Evolutionary conservation across 1,140 invertebrate species (phyloP).

Genomic region (Drosophila gunungcola): DNA sequence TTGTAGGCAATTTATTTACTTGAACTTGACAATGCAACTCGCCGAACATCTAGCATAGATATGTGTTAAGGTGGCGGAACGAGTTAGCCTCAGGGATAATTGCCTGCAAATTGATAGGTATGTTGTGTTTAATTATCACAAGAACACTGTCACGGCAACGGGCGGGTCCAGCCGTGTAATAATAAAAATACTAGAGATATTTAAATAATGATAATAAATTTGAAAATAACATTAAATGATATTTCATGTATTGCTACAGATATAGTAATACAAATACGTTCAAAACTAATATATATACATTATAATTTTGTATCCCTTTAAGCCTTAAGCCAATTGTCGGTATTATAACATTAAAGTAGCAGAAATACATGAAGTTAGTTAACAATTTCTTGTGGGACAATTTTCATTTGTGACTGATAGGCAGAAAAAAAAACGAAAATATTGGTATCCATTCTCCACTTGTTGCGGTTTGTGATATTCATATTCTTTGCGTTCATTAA

Average conservation of each 20-base stretch:
- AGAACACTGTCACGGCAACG: constrained; percentile 11
- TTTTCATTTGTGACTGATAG: background rate
- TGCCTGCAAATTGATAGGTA: constrained; percentile 29
- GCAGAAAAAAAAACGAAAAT: background rate
- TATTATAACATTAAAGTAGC: too few species aligned
- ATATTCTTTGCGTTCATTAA: constrained; percentile 46
- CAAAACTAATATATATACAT: too few species aligned
- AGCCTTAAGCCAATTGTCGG: too few species aligned
- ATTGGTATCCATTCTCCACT: constrained; percentile 20
- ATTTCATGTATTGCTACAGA: too few species aligned
- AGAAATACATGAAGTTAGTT: background rate
- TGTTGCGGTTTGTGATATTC: constrained; percentile 25
- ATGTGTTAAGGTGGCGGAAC: constrained; percentile 4
- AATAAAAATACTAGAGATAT: background rate
- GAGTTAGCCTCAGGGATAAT: constrained; percentile 47
- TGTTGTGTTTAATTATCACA: constrained; percentile 23
- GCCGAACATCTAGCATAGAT: constrained; percentile 35
- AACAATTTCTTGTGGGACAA: background rate
- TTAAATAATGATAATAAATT: background rate
- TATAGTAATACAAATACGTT: background rate
- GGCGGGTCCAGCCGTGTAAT: background rate
- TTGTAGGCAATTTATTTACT: constrained; percentile 65
- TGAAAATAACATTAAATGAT: too few species aligned
- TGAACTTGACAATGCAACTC: constrained; percentile 74
- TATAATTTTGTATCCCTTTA: too few species aligned